These are phyloP conservation scores for Ptychoptera albimana DNA, from an alignment of 2,888 invertebrate genomes.

Conservation along the genomic window DNA sequence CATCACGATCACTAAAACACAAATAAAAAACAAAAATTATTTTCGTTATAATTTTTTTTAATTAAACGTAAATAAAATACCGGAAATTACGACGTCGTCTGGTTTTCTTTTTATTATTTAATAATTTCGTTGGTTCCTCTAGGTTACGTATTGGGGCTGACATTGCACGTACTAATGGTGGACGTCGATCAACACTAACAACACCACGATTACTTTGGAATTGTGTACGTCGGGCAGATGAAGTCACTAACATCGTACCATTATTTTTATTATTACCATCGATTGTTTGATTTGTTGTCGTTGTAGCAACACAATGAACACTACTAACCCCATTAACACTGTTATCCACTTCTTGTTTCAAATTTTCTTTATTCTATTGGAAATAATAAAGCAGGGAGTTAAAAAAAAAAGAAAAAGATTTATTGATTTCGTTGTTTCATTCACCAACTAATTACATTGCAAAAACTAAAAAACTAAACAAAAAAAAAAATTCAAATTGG, in stretches of 20 bases:
- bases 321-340: constrained; percentile 9
- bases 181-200: constrained; percentile 18
- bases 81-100: constrained; percentile 15
- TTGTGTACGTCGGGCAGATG: constrained; percentile 15
- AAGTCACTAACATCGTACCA: constrained; percentile 6
- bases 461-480: no score
- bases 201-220: constrained; percentile 13
- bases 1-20: not conserved
- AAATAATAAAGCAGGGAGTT: no score
- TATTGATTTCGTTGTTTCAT: no score
- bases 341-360: constrained; percentile 12
- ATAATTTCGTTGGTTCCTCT: not conserved
- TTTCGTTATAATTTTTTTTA: not conserved
- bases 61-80: not conserved
- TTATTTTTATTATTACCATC: not conserved
- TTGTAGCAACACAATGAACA: not conserved
- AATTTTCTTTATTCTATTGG: no score
- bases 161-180: constrained; percentile 30
- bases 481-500: no score
- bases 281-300: not conserved
- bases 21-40: not conserved
- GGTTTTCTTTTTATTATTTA: constrained; percentile 18
- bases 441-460: no score
- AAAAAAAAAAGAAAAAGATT: no score
- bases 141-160: constrained; percentile 27